Conservation (phyloP, 53 echinoderm and acorn worm species). For the Glandiceps talaboti region DNA sequence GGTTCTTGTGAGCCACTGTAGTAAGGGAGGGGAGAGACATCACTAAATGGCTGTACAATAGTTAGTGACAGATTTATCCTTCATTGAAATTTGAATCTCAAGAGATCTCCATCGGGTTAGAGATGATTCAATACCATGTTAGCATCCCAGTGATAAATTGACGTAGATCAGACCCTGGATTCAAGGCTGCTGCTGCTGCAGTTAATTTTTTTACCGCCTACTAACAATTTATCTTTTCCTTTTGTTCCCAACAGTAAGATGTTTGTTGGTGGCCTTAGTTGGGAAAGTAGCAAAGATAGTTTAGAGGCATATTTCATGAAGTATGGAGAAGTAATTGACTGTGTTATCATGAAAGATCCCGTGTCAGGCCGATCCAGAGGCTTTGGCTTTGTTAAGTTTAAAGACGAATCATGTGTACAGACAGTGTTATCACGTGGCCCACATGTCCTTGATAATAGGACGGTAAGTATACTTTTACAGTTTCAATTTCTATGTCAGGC, state of each 20-base stretch:
- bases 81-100: too few species aligned
- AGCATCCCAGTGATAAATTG: too few species aligned
- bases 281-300: constrained; percentile 52
- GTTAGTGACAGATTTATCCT: too few species aligned
- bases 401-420: constrained; percentile 47
- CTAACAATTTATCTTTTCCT: not conserved
- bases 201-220: not conserved
- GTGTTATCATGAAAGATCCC: constrained; percentile 74
- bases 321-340: constrained; percentile 57
- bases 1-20: too few species aligned
- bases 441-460: constrained; percentile 42
- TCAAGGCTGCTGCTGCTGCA: not conserved
- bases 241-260: constrained; percentile 38
- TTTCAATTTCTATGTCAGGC: too few species aligned
- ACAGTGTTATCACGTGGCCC: constrained; percentile 24
- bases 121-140: too few species aligned
- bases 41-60: too few species aligned
- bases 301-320: constrained; percentile 54
- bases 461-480: too few species aligned
- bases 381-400: constrained; percentile 82
- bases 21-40: too few species aligned
- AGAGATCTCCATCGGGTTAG: too few species aligned
- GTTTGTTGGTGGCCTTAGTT: constrained; percentile 64
- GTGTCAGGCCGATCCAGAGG: constrained; percentile 44
- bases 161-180: too few species aligned